These are phyloP conservation scores for Heterotilapia buettikoferi DNA, from an alignment of 2,113 vertebrate species.

Conservation along the genomic window DNA sequence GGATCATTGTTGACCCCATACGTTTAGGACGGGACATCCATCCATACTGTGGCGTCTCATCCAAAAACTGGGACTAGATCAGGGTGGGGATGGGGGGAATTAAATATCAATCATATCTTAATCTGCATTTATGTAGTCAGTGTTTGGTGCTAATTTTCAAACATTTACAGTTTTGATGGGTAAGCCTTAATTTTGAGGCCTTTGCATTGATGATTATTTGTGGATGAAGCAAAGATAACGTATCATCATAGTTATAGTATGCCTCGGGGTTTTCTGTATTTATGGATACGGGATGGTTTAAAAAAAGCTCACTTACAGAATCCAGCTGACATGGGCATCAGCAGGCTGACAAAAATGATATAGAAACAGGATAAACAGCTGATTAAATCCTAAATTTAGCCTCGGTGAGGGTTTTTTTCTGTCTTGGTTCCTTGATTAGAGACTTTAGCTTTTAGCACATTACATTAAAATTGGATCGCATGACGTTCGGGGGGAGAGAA, in stretches of 20 bases:
- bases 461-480: not conserved
- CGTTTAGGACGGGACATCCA: not conserved
- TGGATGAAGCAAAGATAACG: not conserved
- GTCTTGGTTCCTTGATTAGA: not conserved
- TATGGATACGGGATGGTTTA: not conserved
- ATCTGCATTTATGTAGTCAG: not conserved
- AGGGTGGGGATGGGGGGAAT: not conserved
- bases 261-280: fast-evolving
- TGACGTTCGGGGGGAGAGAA: not conserved
- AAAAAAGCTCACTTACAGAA: not conserved
- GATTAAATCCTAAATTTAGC: not conserved
- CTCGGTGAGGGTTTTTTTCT: not conserved
- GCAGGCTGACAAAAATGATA: not conserved
- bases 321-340: not conserved
- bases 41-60: not conserved
- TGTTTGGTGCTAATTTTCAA: not conserved
- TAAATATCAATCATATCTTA: not conserved
- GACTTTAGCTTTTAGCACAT: not conserved
- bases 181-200: not conserved
- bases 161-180: not conserved
- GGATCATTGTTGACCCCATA: not conserved
- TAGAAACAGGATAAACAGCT: not conserved
- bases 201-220: not conserved
- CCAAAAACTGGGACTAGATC: not conserved
- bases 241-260: not conserved